phyloP scores from a whole-genome alignment of 2,113 vertebrate species.

The Poicephalus gulielmi region DNA sequence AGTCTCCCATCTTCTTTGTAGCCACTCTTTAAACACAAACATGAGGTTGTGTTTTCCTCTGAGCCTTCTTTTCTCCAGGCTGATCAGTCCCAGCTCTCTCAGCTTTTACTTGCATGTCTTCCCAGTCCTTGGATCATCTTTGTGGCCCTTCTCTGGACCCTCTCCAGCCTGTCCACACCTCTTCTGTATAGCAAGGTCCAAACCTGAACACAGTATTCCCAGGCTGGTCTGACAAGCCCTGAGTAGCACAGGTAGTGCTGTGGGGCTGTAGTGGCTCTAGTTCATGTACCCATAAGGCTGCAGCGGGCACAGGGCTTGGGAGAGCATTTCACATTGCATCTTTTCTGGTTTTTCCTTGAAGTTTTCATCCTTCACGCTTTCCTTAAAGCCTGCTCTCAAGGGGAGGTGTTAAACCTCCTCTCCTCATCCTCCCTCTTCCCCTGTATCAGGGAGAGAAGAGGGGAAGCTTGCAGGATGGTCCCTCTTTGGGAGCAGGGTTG shows the following conservation, averaged over 20 bases:
- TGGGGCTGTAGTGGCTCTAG: neutral
- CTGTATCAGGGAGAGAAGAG: neutral
- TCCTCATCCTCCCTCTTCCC: neutral
- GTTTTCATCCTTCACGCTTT: neutral
- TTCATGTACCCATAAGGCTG: fast-evolving
- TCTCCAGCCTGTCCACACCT: neutral
- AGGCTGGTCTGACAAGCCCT: neutral
- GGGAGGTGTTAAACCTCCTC: neutral
- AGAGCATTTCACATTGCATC: fast-evolving
- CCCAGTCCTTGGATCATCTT: neutral
- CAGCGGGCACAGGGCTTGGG: neutral
- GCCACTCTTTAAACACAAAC: neutral
- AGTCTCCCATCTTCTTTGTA: neutral
- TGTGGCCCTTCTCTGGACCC: neutral
- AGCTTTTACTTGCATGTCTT: neutral
- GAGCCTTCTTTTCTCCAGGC: neutral
- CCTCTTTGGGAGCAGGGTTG: neutral
- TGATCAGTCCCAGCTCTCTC: neutral
- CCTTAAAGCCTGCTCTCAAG: neutral
- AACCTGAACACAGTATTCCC: neutral
- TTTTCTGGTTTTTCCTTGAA: neutral
- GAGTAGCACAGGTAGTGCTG: neutral
- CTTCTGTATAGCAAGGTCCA: neutral
- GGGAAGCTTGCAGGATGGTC: fast-evolving
- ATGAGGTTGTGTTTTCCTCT: neutral